phyloP scores from a whole-genome alignment of 2,888 invertebrate species.

The Podabrus alpinus region DNA sequence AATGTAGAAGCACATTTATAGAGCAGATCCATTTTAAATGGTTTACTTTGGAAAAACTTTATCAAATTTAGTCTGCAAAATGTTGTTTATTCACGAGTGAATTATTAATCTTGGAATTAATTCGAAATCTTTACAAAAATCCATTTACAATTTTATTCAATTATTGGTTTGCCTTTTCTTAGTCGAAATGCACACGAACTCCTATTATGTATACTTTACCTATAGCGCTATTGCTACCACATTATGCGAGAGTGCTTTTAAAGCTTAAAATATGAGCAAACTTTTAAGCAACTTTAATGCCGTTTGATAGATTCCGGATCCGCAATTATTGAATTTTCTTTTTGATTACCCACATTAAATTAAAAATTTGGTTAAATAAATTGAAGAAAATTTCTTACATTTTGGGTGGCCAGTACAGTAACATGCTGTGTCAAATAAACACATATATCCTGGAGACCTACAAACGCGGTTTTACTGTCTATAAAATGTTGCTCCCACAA shows the following conservation, averaged over 20 bases:
- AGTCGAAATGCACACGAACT: slow-evolving; percentile 18
- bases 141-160: slow-evolving; percentile 6
- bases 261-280: slow-evolving; percentile 50
- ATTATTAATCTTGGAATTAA: background rate
- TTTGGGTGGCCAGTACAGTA: slow-evolving; percentile 35
- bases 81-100: background rate
- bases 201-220: slow-evolving; percentile 22
- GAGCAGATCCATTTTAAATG: slow-evolving; percentile 17
- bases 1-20: slow-evolving; percentile 7
- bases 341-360: background rate
- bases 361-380: background rate
- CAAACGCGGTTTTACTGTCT: slow-evolving; percentile 37
- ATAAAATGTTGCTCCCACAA: slow-evolving; percentile 41
- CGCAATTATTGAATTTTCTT: slow-evolving; percentile 29
- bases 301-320: slow-evolving; percentile 50
- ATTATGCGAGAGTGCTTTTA: slow-evolving; percentile 30
- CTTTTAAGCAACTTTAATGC: slow-evolving; percentile 52
- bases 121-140: background rate
- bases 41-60: background rate
- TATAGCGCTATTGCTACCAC: background rate
- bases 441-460: slow-evolving; percentile 36
- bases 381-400: slow-evolving; percentile 9
- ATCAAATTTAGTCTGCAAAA: background rate
- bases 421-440: slow-evolving; percentile 36
- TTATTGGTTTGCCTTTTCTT: slow-evolving; percentile 14